phyloP scores from a whole-genome alignment of 2,797 vertebrate genomes.

The Cryptoblepharus egeriae region DNA sequence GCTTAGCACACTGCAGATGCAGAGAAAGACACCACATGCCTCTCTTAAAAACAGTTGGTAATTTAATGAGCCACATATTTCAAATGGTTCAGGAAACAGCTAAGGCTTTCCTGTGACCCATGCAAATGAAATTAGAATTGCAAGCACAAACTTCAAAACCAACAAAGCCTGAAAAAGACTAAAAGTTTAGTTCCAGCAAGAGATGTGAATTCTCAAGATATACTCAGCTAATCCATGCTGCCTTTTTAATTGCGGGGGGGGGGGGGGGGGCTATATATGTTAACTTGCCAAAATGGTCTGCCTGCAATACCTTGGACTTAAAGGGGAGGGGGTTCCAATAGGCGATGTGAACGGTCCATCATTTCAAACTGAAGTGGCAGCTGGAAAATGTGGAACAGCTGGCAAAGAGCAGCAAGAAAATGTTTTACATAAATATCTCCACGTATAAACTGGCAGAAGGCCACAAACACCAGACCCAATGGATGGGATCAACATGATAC shows the following conservation, averaged over 20 bases:
- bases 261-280: slow-evolving; percentile 16
- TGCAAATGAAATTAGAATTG: slow-evolving; percentile 57
- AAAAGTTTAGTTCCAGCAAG: slow-evolving; percentile 9
- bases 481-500: slow-evolving; percentile 48
- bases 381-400: slow-evolving; percentile 93
- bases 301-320: slow-evolving; percentile 55
- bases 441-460: slow-evolving; percentile 81
- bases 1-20: not conserved
- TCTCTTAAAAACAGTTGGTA: slow-evolving; percentile 60
- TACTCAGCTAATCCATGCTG: slow-evolving; percentile 30
- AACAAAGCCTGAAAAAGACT: not conserved
- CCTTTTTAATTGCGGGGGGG: no score
- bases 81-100: slow-evolving; percentile 40
- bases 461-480: slow-evolving; percentile 67
- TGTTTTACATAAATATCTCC: slow-evolving; percentile 91
- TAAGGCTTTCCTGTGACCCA: slow-evolving; percentile 37
- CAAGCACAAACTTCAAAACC: slow-evolving; percentile 50
- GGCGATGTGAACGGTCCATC: slow-evolving; percentile 72
- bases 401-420: slow-evolving; percentile 86
- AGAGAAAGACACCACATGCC: slow-evolving; percentile 31
- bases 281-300: slow-evolving; percentile 43
- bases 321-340: slow-evolving; percentile 42
- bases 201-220: slow-evolving; percentile 31
- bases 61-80: slow-evolving; percentile 49
- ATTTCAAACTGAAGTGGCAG: slow-evolving; percentile 83